Percentiles rank a stretch among this genome's conserved stretches.
Evolutionary conservation across 2,113 vertebrate species (phyloP).

Genomic region (Lasiurus borealis): DNA sequence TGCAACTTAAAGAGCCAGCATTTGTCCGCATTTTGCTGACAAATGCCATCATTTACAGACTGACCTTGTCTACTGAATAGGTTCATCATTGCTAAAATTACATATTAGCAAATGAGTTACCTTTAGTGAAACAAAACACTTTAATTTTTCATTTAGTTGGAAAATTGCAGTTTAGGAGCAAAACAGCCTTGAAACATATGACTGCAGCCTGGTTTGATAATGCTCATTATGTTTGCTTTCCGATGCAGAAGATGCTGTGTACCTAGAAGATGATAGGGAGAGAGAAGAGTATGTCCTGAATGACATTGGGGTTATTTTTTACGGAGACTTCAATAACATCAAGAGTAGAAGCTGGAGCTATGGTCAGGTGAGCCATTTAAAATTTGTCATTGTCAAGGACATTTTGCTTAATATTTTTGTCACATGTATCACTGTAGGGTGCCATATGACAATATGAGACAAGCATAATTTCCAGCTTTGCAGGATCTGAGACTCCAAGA

Average conservation of each 20-base stretch:
- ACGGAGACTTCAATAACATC: conserved; percentile 90
- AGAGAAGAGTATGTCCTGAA: conserved; percentile 95
- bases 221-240: conserved; percentile 37
- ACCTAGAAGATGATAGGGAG: conserved; percentile 91
- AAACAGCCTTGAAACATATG: background rate
- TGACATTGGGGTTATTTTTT: conserved; percentile 94
- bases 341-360: conserved; percentile 95
- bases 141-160: conserved; percentile 33
- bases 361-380: conserved; percentile 92
- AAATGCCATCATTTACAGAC: conserved; percentile 64
- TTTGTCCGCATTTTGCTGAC: conserved; percentile 68
- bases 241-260: conserved; percentile 93
- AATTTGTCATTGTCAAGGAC: conserved; percentile 58
- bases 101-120: conserved; percentile 45
- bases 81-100: conserved; percentile 49
- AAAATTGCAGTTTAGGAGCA: conserved; percentile 44
- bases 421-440: conserved; percentile 40
- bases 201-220: conserved; percentile 58
- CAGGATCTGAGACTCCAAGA: conserved; percentile 47
- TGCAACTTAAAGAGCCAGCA: conserved; percentile 53
- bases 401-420: conserved; percentile 69
- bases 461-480: conserved; percentile 62
- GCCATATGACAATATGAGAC: background rate
- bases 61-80: conserved; percentile 25
- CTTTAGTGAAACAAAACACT: conserved; percentile 32